Base-by-base conservation (phyloP, 1,140 invertebrate genomes). In the Bombus superbus region DNA sequence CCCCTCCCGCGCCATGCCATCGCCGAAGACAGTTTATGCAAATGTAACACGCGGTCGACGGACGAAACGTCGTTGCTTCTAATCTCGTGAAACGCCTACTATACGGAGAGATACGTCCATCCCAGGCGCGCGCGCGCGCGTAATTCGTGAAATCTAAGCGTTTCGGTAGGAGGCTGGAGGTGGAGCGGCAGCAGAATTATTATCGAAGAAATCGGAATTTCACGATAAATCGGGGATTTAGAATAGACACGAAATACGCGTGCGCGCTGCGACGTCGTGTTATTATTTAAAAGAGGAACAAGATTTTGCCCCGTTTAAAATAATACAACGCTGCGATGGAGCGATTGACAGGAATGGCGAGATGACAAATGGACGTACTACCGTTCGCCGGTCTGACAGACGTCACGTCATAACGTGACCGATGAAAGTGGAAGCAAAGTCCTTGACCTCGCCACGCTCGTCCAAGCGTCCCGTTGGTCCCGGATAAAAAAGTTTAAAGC, bases 11-110 rank as follows among this genome's bases (percentile, higher is more conserved):
- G 32, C 40, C 47, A 28, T 28, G 28, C 64, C 47, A 44, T 22
- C 79, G 44, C 44, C 78, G 32, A 81, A 81, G 78, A 85, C 76
- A 53, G 68, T 80, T 80, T 73, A 80, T 85, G 83, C 68, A 85
- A 85, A 85, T 85, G 77, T 38, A 71, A 38, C 83, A 1, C 44
- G 28, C 35, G 78, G 78, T 22, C 73, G 78, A 81, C 71, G 84
- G 59, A 68, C 71, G 74, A 69, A 78, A 85, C 79, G 83, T 85
- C 75, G 62, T 73, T 79, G 72, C 35, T 85, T 47, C 75, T 77
- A 62, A 35, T 44, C 77, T 44, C 32, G 66, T 69, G 75, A 72
- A 62, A 66, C 28, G 62, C 57, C 38, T 13, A 40, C 47, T n/a
- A 28, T 53, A 53, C 47, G 22, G 18, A 8, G 18, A 53, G 18